phyloP scores from a whole-genome alignment of 1,140 invertebrate genomes.

The silkworm (Bombyx mori) region ASM3026992v2 NC_085119.1:1386501-1387000 shows the following conservation, averaged over 20 bases:
- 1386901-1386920: constrained; percentile 14
- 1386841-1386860: constrained; percentile 18
- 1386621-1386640: constrained; percentile 11
- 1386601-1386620: constrained; percentile 25
- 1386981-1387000: constrained; percentile 18
- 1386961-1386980: constrained; percentile 12
- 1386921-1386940: constrained; percentile 8
- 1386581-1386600: constrained; percentile 19
- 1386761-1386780: constrained; percentile 1
- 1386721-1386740: constrained; percentile 12
- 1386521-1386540: constrained; percentile 21
- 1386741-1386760: constrained; percentile 12
- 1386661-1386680: constrained; percentile 17
- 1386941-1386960: constrained; percentile 19
- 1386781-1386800: constrained; percentile 25
- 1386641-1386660: constrained; percentile 14
- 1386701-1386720: constrained; percentile 16
- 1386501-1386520: constrained; percentile 19
- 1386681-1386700: constrained; percentile 15
- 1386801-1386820: constrained; percentile 15
- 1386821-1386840: constrained; percentile 23
- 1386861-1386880: constrained; percentile 24
- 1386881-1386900: constrained; percentile 25
- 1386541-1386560: constrained; percentile 15
- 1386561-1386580: constrained; percentile 19